Evolutionary conservation across 1,140 invertebrate genomes (phyloP), one percentile per base, ranked within the genome.

Genomic region (Atta texana): DNA sequence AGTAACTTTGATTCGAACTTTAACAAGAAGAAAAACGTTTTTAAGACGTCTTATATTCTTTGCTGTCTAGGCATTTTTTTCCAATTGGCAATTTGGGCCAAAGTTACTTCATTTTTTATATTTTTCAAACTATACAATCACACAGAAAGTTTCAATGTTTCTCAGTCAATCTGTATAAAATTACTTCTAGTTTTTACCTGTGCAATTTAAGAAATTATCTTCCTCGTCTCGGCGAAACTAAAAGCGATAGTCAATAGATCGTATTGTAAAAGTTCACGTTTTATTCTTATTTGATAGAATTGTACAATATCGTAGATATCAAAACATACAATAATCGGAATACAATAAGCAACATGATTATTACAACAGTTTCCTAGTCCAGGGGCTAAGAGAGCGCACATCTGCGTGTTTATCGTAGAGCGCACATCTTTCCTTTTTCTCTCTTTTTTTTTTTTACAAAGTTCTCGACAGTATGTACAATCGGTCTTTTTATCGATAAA

Each of bases 261-360:
- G 18, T 66, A 24, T 34, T 69, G 49, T 24, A 49, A 51, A 77
- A 76, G 75, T 49, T 78, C 3, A 5, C 34, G 14, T 53, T 87
- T 85, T 87, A 87, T 85, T 85, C 61, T 69, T n/a, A 68, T 68
- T 51, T 31, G 31, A 44, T 21, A 53, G 49, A 84, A 72, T 74
- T 72, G 53, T 87, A 81, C 85, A 87, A 87, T 80, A 87, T 34
- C 21, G n/a, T 63, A 88, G 44, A 61, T 76, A 76, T 59, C 53
- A 87, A 87, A 87, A 87, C n/a, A n/a, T 59, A 86, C 12, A 55
- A 69, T 75, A 87, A 64, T 63, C 31, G 53, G 77, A 69, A 87
- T 71, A 57, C 57, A 64, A 71, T 72, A 71, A 57, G 49, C 68
- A 87, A 89, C 66, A 71, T 21, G 57, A 86, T 85, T 21, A 21